A percentile compares a stretch with the other conserved stretches of the same genome.
phyloP scores from a whole-genome alignment of 1,140 invertebrate genomes.

The Apis mellifera region DNA sequence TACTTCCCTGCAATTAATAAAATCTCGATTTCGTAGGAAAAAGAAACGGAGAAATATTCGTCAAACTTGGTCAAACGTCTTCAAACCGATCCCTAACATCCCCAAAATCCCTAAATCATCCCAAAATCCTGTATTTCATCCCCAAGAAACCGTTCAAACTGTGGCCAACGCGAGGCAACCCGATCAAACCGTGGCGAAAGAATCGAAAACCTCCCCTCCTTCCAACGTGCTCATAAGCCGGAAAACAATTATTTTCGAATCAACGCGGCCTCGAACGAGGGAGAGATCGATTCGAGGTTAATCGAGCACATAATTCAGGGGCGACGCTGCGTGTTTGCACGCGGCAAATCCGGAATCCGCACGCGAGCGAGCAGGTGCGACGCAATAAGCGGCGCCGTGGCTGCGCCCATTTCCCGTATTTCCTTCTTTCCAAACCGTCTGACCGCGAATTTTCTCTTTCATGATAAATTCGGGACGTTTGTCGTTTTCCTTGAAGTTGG shows the following conservation, averaged over 20 bases:
- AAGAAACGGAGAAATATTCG: too few species aligned
- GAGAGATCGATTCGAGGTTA: conserved; percentile 60
- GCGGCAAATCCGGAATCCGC: conserved; percentile 35
- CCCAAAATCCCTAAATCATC: too few species aligned
- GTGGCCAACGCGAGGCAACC: background rate
- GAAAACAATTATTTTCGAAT: conserved; percentile 29
- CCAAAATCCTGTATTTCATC: too few species aligned
- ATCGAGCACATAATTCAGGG: conserved; percentile 59
- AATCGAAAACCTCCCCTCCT: background rate
- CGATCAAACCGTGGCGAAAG: background rate
- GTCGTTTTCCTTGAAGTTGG: background rate
- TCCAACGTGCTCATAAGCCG: background rate
- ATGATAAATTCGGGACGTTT: too few species aligned
- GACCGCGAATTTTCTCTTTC: too few species aligned
- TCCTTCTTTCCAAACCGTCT: background rate
- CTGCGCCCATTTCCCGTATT: conserved; percentile 29
- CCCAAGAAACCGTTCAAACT: background rate
- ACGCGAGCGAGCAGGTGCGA: conserved; percentile 45
- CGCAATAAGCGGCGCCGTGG: conserved; percentile 36
- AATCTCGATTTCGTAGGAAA: too few species aligned
- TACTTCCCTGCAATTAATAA: too few species aligned
- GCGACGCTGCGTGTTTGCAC: conserved; percentile 32
- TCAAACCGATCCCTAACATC: too few species aligned
- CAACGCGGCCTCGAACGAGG: conserved; percentile 23
- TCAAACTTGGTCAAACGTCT: too few species aligned